phyloP scores from a whole-genome alignment of 92 coral and sea anemone species.

The Palythoa grandiflora region DNA sequence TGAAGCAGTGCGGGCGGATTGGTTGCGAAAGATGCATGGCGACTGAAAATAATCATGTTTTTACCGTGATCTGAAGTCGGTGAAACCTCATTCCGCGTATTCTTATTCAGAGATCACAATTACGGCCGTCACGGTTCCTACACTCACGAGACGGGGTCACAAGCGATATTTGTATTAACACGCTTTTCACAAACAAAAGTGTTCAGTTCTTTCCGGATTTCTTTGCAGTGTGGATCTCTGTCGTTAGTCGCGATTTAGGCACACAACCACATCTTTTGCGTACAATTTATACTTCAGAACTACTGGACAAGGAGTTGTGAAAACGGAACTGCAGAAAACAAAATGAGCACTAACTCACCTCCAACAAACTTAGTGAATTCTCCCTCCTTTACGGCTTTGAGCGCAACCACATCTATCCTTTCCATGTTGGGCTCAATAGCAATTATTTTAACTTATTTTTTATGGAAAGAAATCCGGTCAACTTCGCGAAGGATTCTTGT shows the following conservation, averaged over 20 bases:
- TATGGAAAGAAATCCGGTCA: conserved; percentile 88
- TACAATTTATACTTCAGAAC: background rate
- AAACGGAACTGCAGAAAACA: background rate
- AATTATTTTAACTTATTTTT: conserved; percentile 78
- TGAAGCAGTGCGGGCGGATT: too few relatives aligned
- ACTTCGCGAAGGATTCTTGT: conserved; percentile 86
- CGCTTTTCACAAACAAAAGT: too few relatives aligned
- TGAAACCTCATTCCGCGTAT: too few relatives aligned
- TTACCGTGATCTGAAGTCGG: too few relatives aligned
- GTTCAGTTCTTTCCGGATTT: too few relatives aligned
- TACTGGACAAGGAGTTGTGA: background rate
- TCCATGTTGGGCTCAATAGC: conserved; percentile 79
- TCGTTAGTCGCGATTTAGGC: background rate
- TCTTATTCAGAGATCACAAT: too few relatives aligned
- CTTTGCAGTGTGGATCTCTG: background rate
- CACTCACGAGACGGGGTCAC: too few relatives aligned
- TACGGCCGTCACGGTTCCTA: too few relatives aligned
- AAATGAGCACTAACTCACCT: background rate
- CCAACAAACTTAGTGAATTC: background rate
- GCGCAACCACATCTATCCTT: conserved; percentile 61
- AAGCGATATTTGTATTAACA: too few relatives aligned
- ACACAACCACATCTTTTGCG: background rate
- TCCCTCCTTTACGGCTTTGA: background rate
- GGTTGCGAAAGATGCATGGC: too few relatives aligned
- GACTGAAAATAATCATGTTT: too few relatives aligned